Base-by-base conservation (phyloP, 2,888 invertebrate species). In the Chymomyza caudatula region DNA sequence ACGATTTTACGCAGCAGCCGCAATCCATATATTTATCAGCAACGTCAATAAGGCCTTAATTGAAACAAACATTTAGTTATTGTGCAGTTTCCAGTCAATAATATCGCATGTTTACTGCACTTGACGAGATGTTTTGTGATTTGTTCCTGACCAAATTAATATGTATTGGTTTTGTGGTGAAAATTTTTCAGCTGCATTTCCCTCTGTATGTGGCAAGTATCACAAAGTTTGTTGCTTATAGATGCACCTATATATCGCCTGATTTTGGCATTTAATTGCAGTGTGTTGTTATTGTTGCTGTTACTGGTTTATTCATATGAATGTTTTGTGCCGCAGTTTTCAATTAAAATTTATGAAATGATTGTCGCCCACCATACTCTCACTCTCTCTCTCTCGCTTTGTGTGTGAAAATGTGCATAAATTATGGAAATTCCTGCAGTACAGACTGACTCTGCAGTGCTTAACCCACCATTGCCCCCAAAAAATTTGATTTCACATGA, bases 301-400 rank as follows among this genome's bases (percentile, higher is more conserved):
- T 47, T 66, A 65, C 53, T 63, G 44, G 63, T 2, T n/a, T 58
- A 63, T 67, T 71, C 29, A 37, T 37, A 60, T 60, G 68, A 71
- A 71, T 68, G 64, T 69, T 68, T 68, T 64, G 60, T 64, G 73
- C 73, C 76, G 62, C 68, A 82, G 69, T 76, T 85, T 85, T 71
- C 85, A 85, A 80, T 80, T 82, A 85, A 78, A 80, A 83, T 79
- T 75, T 77, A 79, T 83, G 80, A 79, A 80, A 81, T 66, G 82
- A 68, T 67, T 67, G 70, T 25, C 53, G 43, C 49, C 23, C 51
- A 52, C 5, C 19, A 53, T 58, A 47, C 60, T 43, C 54, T 63
- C 61, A 11, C 53, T 29, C 64, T 43, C 54, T 44, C 64, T 43
- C 52, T 43, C 15, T 57, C 52, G 44, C 23, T 54, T 43, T 19